A percentile compares a stretch with the other conserved stretches of the same genome.
phyloP scores from a whole-genome alignment of 2,888 invertebrate genomes.

The Dascillus cervinus region DNA sequence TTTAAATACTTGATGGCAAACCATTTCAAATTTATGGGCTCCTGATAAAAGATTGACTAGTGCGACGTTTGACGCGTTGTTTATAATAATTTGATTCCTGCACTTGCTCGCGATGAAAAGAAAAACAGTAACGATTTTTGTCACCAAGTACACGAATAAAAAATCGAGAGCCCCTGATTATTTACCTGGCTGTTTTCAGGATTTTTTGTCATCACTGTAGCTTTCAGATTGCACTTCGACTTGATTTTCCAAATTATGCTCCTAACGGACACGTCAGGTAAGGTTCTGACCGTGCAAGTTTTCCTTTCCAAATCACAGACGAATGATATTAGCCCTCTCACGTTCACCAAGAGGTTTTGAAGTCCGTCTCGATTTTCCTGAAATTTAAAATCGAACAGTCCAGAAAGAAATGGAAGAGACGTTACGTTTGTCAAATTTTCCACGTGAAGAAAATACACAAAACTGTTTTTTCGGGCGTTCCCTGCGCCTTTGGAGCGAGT shows the following conservation, averaged over 20 bases:
- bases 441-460: slow-evolving; percentile 17
- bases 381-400: background rate
- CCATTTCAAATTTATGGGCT: no score
- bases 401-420: slow-evolving; percentile 1
- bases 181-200: slow-evolving; percentile 19
- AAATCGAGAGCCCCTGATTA: no score
- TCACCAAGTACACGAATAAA: no score
- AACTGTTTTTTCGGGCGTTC: slow-evolving; percentile 7
- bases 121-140: no score
- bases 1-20: no score
- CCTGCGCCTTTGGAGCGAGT: slow-evolving; percentile 12
- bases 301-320: slow-evolving; percentile 24
- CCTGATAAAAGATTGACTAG: slow-evolving; percentile 21
- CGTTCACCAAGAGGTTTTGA: slow-evolving; percentile 22
- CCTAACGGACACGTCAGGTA: slow-evolving; percentile 19
- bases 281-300: slow-evolving; percentile 25
- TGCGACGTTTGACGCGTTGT: no score
- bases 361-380: slow-evolving; percentile 20
- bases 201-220: slow-evolving; percentile 22
- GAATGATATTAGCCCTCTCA: slow-evolving; percentile 29
- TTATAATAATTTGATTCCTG: no score
- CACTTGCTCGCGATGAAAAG: no score
- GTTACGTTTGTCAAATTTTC: slow-evolving; percentile 3
- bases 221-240: slow-evolving; percentile 17
- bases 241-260: slow-evolving; percentile 21